These are phyloP conservation scores for Oscarella lobularis DNA, from an alignment of 37 sponge, comb jelly and placozoan genomes.

Conservation along the genomic window DNA sequence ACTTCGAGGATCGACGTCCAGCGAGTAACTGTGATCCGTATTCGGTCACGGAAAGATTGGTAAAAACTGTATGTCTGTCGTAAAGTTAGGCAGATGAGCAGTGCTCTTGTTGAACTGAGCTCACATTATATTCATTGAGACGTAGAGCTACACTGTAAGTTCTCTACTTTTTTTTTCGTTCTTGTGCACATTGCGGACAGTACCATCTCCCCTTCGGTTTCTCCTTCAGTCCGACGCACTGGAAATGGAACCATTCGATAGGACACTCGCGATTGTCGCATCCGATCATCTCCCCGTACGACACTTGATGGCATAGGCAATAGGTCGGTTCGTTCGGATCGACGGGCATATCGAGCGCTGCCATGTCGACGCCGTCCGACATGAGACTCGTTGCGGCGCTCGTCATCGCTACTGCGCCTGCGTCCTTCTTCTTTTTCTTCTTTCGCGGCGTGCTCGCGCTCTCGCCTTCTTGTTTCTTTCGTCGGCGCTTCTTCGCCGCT, in stretches of 20 bases:
- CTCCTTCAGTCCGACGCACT: constrained; percentile 46
- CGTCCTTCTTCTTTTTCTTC: constrained; percentile 15
- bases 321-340: constrained; percentile 95
- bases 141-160: not conserved
- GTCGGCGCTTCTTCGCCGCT: not conserved
- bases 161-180: constrained; percentile 1
- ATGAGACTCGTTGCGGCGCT: constrained; percentile 10
- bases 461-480: not conserved
- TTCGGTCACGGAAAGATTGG: constrained; percentile 37
- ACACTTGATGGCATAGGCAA: constrained; percentile 88
- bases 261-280: constrained; percentile 33
- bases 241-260: constrained; percentile 70
- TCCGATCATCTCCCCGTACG: constrained; percentile 6
- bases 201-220: constrained; percentile 58
- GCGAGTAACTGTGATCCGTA: constrained; percentile 42
- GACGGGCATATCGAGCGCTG: constrained; percentile 95
- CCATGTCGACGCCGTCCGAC: constrained; percentile 7
- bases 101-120: too few relatives aligned
- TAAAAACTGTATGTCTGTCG: constrained; percentile 67
- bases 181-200: not conserved
- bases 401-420: not conserved
- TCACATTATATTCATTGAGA: not conserved
- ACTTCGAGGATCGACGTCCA: constrained; percentile 37
- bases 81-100: not conserved
- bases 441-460: constrained; percentile 7